phyloP scores from a whole-genome alignment of 2,113 vertebrate genomes.

The Mola mola region DNA sequence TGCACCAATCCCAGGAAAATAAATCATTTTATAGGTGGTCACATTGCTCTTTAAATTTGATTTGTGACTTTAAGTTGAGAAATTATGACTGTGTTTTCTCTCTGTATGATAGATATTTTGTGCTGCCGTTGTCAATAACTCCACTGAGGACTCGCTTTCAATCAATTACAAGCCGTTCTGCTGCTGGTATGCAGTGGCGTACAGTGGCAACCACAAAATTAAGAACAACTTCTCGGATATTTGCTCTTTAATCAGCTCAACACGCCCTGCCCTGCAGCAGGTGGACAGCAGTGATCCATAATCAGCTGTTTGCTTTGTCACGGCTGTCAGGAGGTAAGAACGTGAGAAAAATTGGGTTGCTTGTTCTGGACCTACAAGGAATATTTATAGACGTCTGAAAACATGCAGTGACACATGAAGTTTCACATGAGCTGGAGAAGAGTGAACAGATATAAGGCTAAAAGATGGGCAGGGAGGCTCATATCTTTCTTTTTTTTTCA shows the following conservation, averaged over 20 bases:
- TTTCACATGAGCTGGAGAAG: too few relatives aligned
- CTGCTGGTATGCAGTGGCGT: not conserved
- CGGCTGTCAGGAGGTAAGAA: constrained; percentile 31
- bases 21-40: too few relatives aligned
- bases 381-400: constrained; percentile 45
- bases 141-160: not conserved
- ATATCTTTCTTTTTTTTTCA: too few relatives aligned
- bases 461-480: too few relatives aligned
- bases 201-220: not conserved
- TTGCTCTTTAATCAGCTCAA: constrained; percentile 22
- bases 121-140: too few relatives aligned
- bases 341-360: constrained; percentile 26
- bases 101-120: too few relatives aligned
- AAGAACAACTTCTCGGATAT: constrained; percentile 7
- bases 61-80: too few relatives aligned
- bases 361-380: constrained; percentile 11
- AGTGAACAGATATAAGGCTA: too few relatives aligned
- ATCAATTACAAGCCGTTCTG: constrained; percentile 8
- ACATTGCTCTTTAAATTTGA: too few relatives aligned
- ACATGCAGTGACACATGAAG: not conserved
- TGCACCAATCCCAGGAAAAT: too few relatives aligned
- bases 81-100: too few relatives aligned
- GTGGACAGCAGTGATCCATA: constrained; percentile 48
- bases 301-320: constrained; percentile 51
- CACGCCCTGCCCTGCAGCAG: constrained; percentile 15